phyloP scores from a whole-genome alignment of 2,113 vertebrate genomes.

The Channa argus region DNA sequence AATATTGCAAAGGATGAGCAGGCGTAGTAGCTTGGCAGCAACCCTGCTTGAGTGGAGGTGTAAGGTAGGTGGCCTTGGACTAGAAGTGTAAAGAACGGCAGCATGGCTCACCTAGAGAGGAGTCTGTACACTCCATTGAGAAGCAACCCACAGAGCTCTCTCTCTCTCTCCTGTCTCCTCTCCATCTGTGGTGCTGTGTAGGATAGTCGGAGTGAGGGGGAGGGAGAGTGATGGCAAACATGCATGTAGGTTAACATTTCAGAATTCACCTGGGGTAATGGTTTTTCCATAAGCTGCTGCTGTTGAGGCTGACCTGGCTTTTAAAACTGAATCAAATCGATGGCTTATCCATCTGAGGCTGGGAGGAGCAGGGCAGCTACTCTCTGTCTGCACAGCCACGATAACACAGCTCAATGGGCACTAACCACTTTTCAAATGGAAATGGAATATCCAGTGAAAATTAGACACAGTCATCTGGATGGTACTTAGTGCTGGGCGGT shows the following conservation, averaged over 20 bases:
- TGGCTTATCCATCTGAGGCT: slow-evolving; percentile 60
- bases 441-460: slow-evolving; percentile 69
- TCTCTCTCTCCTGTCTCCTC: slow-evolving; percentile 42
- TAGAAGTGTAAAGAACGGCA: slow-evolving; percentile 68
- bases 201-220: slow-evolving; percentile 27
- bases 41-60: slow-evolving; percentile 66
- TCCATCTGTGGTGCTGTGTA: slow-evolving; percentile 51
- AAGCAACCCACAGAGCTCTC: slow-evolving; percentile 60
- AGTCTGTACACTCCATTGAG: slow-evolving; percentile 62
- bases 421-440: slow-evolving; percentile 76
- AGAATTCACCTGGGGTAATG: slow-evolving; percentile 74
- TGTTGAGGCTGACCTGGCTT: slow-evolving; percentile 74
- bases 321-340: slow-evolving; percentile 79
- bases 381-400: slow-evolving; percentile 66
- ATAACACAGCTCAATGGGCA: slow-evolving; percentile 70
- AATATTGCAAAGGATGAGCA: slow-evolving; percentile 62
- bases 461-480: slow-evolving; percentile 68
- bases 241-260: slow-evolving; percentile 67
- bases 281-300: slow-evolving; percentile 77
- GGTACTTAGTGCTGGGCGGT: slow-evolving; percentile 35
- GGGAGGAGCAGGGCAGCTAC: slow-evolving; percentile 54
- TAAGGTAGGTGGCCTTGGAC: slow-evolving; percentile 72
- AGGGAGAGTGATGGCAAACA: slow-evolving; percentile 41
- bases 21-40: slow-evolving; percentile 59
- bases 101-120: slow-evolving; percentile 67